Evolutionary conservation across 2,113 vertebrate genomes (phyloP).

Genomic region (Gopherus evgoodei): DNA sequence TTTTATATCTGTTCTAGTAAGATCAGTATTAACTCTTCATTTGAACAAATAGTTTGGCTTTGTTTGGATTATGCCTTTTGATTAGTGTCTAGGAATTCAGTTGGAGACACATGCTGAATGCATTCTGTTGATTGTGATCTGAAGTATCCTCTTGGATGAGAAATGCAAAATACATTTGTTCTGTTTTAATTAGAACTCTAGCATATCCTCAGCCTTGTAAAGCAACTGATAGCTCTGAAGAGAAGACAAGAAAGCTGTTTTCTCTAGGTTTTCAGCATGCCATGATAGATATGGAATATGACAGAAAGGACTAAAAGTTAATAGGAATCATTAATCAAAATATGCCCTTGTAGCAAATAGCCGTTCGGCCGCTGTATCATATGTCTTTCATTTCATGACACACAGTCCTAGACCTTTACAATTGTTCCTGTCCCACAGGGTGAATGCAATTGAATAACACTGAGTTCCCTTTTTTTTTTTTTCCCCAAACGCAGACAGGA

Average conservation of each 20-base stretch:
- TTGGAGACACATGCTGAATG: slow-evolving; percentile 13
- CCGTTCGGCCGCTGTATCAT: slow-evolving; percentile 39
- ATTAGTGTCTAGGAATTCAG: slow-evolving; percentile 37
- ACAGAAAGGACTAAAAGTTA: slow-evolving; percentile 60
- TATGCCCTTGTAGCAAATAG: slow-evolving; percentile 57
- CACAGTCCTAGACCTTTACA: slow-evolving; percentile 16
- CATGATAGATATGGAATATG: not conserved
- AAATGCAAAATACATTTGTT: slow-evolving; percentile 63
- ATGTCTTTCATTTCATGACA: slow-evolving; percentile 57
- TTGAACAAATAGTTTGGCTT: slow-evolving; percentile 55
- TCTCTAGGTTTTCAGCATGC: slow-evolving; percentile 1
- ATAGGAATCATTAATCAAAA: slow-evolving; percentile 62
- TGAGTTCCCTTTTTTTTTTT: not conserved
- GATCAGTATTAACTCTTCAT: slow-evolving; percentile 43
- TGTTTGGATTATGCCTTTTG: slow-evolving; percentile 22
- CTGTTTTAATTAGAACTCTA: slow-evolving; percentile 61
- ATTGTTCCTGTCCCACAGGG: slow-evolving; percentile 55
- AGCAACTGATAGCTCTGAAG: not conserved
- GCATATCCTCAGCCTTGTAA: not conserved
- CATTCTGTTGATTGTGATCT: slow-evolving; percentile 53
- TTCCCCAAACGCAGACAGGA: not conserved
- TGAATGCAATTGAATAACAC: slow-evolving; percentile 33
- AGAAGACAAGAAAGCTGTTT: not conserved
- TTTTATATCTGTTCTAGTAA: slow-evolving; percentile 22
- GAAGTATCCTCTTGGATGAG: slow-evolving; percentile 42